Evolutionary conservation across 2,888 invertebrate species (phyloP).

Genomic region (Orthosia gracilis): DNA sequence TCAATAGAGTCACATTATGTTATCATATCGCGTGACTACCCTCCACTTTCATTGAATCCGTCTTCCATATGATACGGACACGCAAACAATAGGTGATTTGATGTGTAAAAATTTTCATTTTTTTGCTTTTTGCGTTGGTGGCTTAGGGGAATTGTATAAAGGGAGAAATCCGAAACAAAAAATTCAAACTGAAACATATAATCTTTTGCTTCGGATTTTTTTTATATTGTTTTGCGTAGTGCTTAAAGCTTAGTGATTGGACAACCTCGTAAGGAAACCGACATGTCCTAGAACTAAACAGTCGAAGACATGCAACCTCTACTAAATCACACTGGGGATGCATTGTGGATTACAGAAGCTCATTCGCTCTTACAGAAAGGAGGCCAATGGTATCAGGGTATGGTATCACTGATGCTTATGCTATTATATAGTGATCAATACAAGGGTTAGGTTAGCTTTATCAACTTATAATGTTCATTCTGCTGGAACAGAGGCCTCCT

Average conservation of each 20-base stretch:
- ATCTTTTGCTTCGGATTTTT: conserved; percentile 11
- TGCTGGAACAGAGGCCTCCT: no score
- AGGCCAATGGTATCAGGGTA: no score
- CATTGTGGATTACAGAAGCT: no score
- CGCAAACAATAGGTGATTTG: conserved; percentile 60
- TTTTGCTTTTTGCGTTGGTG: conserved; percentile 16
- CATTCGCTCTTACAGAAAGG: no score
- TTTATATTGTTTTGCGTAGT: not conserved
- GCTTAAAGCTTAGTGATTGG: not conserved
- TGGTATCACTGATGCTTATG: no score
- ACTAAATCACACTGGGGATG: no score
- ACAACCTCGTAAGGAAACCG: not conserved
- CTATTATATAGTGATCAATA: no score
- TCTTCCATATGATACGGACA: conserved; percentile 56
- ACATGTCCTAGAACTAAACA: not conserved
- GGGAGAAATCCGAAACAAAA: conserved; percentile 1
- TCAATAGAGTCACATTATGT: conserved; percentile 60
- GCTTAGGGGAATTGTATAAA: not conserved
- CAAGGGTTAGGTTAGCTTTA: no score
- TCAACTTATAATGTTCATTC: not conserved
- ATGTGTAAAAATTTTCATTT: conserved; percentile 46
- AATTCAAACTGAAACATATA: no score
- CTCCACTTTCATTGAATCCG: conserved; percentile 53
- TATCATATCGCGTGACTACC: conserved; percentile 64
- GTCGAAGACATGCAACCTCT: no score